A percentile compares a stretch with the other conserved stretches of the same genome.
These are phyloP conservation scores for Falco concolor DNA, from an alignment of 2,797 vertebrate genomes.

Conservation along the genomic window DNA sequence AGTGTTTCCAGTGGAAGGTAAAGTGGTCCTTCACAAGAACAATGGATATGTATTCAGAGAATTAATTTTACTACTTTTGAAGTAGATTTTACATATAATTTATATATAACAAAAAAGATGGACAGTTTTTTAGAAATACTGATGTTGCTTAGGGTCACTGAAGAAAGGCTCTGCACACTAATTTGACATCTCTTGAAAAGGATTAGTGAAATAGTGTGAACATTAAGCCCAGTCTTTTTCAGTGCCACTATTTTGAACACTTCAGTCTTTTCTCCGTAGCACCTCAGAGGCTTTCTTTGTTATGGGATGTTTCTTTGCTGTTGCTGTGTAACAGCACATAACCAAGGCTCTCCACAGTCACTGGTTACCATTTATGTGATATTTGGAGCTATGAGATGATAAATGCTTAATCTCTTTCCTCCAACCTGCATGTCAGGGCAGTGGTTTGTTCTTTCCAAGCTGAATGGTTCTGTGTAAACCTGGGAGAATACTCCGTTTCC, in stretches of 20 bases:
- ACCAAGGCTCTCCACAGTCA: not conserved
- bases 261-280: not conserved
- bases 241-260: not conserved
- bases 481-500: not conserved
- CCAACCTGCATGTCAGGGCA: not conserved
- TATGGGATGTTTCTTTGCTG: not conserved
- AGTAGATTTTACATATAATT: not conserved
- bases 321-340: not conserved
- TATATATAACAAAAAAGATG: not conserved
- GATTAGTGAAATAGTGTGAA: not conserved
- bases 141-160: not conserved
- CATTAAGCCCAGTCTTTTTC: not conserved
- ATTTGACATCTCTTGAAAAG: not conserved
- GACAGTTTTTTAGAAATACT: not conserved
- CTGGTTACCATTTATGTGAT: not conserved
- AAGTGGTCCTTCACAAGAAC: slow-evolving; percentile 34
- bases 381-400: not conserved
- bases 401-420: not conserved
- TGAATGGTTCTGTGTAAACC: not conserved
- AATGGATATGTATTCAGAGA: not conserved
- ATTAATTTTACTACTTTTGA: not conserved
- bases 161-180: not conserved
- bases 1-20: not conserved
- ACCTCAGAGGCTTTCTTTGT: not conserved
- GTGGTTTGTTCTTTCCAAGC: not conserved